Base-by-base conservation (phyloP, 2,888 invertebrate species). In the Hydroisotoma schaefferi region DNA sequence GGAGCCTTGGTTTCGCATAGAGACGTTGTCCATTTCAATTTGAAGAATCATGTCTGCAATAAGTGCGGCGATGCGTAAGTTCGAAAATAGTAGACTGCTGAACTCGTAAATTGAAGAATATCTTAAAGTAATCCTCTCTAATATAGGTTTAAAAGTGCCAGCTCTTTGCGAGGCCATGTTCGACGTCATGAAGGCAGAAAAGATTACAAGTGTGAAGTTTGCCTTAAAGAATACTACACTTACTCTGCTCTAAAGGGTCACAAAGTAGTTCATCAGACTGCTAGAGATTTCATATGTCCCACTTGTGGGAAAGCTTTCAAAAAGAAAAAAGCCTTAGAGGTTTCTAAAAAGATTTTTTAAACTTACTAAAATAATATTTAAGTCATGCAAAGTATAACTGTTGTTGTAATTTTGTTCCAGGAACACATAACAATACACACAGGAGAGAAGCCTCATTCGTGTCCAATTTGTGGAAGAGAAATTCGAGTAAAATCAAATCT, bases 151-250 rank as follows among this genome's bases (percentile, higher is more conserved):
- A 70, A 69, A 59, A 67, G 64, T 59, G 67, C 70, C 0, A 68
- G 68, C 48, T 69, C 71, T 12, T 47, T 71, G 3, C 54, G 68
- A 10, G 69, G 68, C 5, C 71, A 71, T 29, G 65, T 69, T 12
- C 26, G 69, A 27, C 38, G 71, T 37, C 71, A 71, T 43, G 71
- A 71, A 49, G 71, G 71, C 10, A 28, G 69, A 25, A 61, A 67
- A 26, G 71, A 71, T 52, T 71, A 65, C 53, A 71, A 69, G 55
- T 71, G 71, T 47, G 71, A 71, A 28, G 64, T 68, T 1, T 71
- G 71, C 20, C 53, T 59, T 1, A 71, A 71, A 53, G 69, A 71
- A 44, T 71, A 65, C 54, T 71, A 69, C 56, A 71, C 71, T 1
- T 69, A 69, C 43, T 69, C 69, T 1, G 71, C 71, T 26, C 65